Percentiles rank a stretch among this genome's conserved stretches.
These are phyloP conservation scores for Lottia scabra DNA, from an alignment of 2,888 invertebrate genomes.

Conservation along the genomic window DNA sequence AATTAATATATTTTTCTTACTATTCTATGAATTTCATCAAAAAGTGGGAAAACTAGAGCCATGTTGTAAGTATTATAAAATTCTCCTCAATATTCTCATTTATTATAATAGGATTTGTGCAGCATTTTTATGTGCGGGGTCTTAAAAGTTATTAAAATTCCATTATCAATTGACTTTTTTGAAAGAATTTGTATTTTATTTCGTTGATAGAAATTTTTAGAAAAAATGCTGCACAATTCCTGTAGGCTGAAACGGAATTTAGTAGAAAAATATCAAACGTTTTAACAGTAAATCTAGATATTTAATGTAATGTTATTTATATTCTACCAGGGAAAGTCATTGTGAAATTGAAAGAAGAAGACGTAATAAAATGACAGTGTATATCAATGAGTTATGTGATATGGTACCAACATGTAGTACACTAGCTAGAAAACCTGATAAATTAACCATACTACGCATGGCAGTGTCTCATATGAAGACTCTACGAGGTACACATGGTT, in stretches of 20 bases:
- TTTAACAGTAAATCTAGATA: background rate
- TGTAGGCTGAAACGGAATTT: conserved; percentile 1
- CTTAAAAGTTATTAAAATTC: no score
- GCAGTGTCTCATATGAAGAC: conserved; percentile 99
- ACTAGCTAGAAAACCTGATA: conserved; percentile 97
- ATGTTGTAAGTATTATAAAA: background rate
- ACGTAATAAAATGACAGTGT: conserved; percentile 99
- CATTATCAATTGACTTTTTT: no score
- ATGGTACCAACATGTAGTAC: conserved; percentile 99
- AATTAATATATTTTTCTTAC: background rate
- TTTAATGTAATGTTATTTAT: conserved; percentile 1
- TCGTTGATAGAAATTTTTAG: no score
- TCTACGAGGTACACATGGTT: conserved; percentile 79
- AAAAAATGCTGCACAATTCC: background rate
- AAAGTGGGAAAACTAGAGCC: background rate
- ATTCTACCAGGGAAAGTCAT: conserved; percentile 87
- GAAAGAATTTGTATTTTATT: no score
- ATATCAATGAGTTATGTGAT: conserved; percentile 98
- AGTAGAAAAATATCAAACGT: background rate
- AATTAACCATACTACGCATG: conserved; percentile 98
- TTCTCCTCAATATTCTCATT: no score
- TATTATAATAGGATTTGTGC: no score
- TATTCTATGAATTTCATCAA: conserved; percentile 3
- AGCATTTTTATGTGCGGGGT: no score
- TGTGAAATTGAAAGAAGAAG: conserved; percentile 98